phyloP scores from a whole-genome alignment of 2,888 invertebrate genomes.

The Pristionchus maxplancki region DNA sequence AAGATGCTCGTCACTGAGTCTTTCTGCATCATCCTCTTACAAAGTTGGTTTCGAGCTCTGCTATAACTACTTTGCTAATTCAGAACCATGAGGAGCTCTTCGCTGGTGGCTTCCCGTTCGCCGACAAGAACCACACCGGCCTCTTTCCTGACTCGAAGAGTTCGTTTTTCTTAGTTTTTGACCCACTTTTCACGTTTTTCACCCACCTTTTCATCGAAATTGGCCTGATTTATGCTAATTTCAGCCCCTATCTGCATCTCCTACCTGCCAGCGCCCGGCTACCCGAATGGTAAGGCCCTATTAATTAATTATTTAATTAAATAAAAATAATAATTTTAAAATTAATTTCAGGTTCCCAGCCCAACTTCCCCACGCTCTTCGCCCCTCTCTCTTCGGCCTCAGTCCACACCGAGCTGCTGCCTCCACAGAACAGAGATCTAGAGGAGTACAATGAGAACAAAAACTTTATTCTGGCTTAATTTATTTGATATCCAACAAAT shows the following conservation, averaged over 20 bases:
- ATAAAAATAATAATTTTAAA: background rate
- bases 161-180: no score
- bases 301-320: background rate
- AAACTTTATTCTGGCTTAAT: background rate
- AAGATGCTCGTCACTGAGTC: no score
- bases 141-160: conserved; percentile 28
- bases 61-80: no score
- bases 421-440: background rate
- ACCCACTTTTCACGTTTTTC: background rate
- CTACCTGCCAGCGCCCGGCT: background rate
- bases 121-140: conserved; percentile 12
- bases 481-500: background rate
- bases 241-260: conserved; percentile 37
- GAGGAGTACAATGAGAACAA: conserved; percentile 16
- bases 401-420: background rate
- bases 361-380: conserved; percentile 9
- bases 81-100: conserved; percentile 33
- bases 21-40: no score
- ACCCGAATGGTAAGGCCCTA: background rate
- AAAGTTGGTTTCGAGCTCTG: no score
- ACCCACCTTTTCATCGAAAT: background rate
- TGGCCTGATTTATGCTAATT: background rate
- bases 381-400: background rate
- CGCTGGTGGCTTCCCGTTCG: conserved; percentile 41
- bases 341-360: background rate